phyloP scores from a whole-genome alignment of 2,113 vertebrate genomes.

The Phalacrocorax pelagicus region DNA sequence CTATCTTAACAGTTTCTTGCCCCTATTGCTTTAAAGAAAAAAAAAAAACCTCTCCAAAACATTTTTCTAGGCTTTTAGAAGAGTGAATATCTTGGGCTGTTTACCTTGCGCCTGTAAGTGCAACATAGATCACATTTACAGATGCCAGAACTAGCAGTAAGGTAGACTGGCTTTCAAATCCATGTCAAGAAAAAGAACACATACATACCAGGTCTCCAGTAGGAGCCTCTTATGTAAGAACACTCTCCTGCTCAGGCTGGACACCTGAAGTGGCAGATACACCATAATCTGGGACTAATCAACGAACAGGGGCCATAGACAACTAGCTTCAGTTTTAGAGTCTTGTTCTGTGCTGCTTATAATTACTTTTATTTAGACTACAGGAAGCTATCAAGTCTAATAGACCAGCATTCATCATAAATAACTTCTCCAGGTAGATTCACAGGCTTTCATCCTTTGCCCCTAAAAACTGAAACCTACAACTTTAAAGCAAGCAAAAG shows the following conservation, averaged over 20 bases:
- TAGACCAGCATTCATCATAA: background rate
- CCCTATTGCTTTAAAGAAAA: background rate
- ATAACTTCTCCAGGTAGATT: background rate
- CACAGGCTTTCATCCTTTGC: background rate
- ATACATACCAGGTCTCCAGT: rapidly evolving
- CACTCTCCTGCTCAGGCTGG: background rate
- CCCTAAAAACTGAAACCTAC: background rate
- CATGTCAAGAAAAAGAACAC: background rate
- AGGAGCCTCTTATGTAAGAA: background rate
- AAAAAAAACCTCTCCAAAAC: background rate
- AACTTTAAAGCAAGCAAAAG: background rate
- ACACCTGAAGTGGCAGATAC: background rate
- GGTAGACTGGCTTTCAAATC: background rate
- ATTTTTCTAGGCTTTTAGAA: background rate
- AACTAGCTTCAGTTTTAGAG: background rate
- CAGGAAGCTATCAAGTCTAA: background rate
- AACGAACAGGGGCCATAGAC: background rate
- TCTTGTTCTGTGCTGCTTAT: background rate
- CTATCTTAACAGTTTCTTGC: background rate
- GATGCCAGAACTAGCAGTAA: background rate
- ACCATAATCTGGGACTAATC: background rate
- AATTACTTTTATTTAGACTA: background rate
- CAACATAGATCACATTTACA: background rate
- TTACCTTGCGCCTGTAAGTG: background rate
- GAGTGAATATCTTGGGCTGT: background rate